A percentile compares a stretch with the other conserved stretches of the same genome.
phyloP scores from a whole-genome alignment of 53 echinoderm and acorn worm genomes.

The Zoroaster sp. region DNA sequence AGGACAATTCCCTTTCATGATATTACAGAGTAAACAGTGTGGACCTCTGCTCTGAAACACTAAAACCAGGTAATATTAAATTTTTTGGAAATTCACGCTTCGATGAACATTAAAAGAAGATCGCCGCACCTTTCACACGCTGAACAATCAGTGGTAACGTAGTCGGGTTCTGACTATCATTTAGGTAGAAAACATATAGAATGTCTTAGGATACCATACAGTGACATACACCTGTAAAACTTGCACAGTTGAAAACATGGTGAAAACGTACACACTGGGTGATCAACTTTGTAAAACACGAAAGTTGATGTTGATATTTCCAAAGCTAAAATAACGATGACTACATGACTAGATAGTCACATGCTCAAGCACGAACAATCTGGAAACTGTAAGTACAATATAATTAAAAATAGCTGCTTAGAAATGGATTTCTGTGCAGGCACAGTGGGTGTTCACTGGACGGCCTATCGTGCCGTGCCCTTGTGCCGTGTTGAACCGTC shows the following conservation, averaged over 20 bases:
- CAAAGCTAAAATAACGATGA: not conserved
- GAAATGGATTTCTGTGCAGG: not conserved
- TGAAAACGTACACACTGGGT: no score
- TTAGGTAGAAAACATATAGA: not conserved
- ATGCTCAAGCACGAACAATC: not conserved
- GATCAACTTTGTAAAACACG: no score
- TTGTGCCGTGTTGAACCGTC: not conserved
- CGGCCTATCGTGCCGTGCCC: not conserved
- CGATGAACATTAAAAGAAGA: not conserved
- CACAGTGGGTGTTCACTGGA: not conserved
- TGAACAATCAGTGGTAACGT: conserved; percentile 7
- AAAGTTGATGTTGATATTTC: not conserved
- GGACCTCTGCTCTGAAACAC: not conserved
- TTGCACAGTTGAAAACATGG: not conserved
- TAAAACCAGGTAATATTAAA: not conserved
- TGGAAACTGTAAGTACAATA: not conserved
- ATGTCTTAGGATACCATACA: conserved; percentile 1
- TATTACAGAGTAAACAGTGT: not conserved
- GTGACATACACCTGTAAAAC: not conserved
- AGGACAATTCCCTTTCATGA: not conserved
- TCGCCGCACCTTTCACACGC: not conserved
- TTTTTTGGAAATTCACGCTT: not conserved
- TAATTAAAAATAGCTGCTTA: not conserved
- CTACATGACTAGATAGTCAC: not conserved
- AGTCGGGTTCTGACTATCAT: not conserved